phyloP scores from a whole-genome alignment of 2,113 vertebrate genomes.

The Hylia prasina region DNA sequence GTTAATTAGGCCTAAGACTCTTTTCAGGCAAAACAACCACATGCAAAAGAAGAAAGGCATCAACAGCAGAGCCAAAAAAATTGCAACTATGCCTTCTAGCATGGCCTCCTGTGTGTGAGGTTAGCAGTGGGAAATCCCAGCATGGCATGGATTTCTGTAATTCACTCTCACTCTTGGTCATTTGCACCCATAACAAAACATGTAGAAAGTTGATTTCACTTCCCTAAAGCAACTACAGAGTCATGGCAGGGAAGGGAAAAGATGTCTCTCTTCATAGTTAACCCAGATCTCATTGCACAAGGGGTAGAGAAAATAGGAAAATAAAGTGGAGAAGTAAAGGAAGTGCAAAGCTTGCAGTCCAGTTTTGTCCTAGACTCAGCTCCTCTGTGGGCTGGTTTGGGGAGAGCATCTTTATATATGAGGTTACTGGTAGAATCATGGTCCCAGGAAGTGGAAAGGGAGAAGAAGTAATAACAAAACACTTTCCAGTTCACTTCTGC shows the following conservation, averaged over 20 bases:
- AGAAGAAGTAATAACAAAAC: not conserved
- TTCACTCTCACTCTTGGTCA: not conserved
- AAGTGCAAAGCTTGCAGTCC: not conserved
- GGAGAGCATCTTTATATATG: not conserved
- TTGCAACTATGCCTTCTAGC: not conserved
- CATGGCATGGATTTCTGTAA: not conserved
- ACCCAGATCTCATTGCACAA: not conserved
- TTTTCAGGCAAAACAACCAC: not conserved
- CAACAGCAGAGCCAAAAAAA: not conserved
- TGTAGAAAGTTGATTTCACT: not conserved
- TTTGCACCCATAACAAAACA: not conserved
- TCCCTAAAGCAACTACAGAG: not conserved
- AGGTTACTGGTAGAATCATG: not conserved
- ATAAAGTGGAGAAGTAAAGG: not conserved
- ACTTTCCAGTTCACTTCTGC: not conserved
- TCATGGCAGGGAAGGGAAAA: not conserved
- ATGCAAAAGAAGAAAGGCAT: not conserved
- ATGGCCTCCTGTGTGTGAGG: accelerated
- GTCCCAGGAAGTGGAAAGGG: not conserved
- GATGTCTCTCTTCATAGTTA: not conserved
- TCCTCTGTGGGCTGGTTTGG: not conserved
- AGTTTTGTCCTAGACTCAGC: not conserved
- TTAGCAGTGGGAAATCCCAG: not conserved
- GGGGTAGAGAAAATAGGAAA: not conserved
- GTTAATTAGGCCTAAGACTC: not conserved